These are phyloP conservation scores for Caenorhabditis wallacei DNA, from an alignment of 2,888 invertebrate species.

Conservation along the genomic window DNA sequence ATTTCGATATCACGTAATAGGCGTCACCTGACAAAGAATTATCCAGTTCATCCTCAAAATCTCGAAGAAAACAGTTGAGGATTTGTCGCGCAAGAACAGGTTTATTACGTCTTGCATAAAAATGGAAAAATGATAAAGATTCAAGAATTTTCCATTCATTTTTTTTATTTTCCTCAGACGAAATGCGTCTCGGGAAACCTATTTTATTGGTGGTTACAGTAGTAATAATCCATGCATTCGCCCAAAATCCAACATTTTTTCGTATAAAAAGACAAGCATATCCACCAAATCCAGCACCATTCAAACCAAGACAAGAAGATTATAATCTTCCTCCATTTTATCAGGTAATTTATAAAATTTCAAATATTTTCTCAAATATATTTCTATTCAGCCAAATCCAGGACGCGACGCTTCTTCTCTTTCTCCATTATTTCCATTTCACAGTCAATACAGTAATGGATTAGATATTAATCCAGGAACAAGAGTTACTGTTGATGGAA, in stretches of 20 bases:
- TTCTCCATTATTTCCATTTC: conserved; percentile 78
- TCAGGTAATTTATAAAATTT: conserved; percentile 66
- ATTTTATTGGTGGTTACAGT: conserved; percentile 24
- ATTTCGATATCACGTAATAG: conserved; percentile 51
- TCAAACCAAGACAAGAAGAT: conserved; percentile 76
- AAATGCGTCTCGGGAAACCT: conserved; percentile 56
- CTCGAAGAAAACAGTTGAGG: conserved; percentile 59
- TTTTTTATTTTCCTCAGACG: neutral
- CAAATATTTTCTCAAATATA: neutral
- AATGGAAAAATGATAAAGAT: conserved; percentile 20
- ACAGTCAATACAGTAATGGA: conserved; percentile 78
- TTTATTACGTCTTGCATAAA: conserved; percentile 61
- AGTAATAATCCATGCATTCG: conserved; percentile 22
- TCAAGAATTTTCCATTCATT: too few species aligned
- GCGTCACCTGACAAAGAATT: conserved; percentile 35
- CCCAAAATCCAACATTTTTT: conserved; percentile 44
- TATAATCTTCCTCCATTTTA: conserved; percentile 80
- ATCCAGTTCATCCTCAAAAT: conserved; percentile 48
- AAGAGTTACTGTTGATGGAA: conserved; percentile 77
- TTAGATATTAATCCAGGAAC: conserved; percentile 79
- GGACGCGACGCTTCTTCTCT: conserved; percentile 79
- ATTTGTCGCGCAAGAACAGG: conserved; percentile 57
- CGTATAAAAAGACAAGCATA: conserved; percentile 73
- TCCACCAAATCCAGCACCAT: conserved; percentile 79
- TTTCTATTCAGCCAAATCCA: conserved; percentile 75